These are phyloP conservation scores for Antheraea yamamai DNA, from an alignment of 2,888 invertebrate genomes.

Conservation along the genomic window DNA sequence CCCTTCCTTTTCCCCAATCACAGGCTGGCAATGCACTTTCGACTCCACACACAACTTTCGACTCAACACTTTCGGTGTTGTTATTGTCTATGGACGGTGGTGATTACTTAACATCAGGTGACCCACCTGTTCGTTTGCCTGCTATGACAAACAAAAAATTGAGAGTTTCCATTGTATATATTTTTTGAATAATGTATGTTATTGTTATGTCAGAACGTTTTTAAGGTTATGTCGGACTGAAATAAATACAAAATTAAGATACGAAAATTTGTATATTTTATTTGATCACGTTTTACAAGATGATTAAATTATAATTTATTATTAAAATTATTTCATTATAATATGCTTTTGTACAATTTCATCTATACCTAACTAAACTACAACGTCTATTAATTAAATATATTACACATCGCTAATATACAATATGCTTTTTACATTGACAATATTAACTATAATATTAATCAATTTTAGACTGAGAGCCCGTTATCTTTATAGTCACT, in stretches of 20 bases:
- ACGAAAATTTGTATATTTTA: slow-evolving; percentile 81
- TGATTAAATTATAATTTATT: slow-evolving; percentile 77
- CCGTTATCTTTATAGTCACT: slow-evolving; percentile 18
- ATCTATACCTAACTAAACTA: slow-evolving; percentile 79
- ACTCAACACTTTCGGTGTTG: too few relatives aligned
- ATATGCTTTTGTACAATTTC: slow-evolving; percentile 81
- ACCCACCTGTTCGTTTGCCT: too few relatives aligned
- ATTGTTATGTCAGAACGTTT: slow-evolving; percentile 13
- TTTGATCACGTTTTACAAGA: slow-evolving; percentile 81
- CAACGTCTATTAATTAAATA: slow-evolving; percentile 71
- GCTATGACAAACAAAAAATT: too few relatives aligned
- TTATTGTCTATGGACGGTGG: too few relatives aligned
- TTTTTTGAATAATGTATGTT: not conserved
- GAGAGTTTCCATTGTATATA: too few relatives aligned
- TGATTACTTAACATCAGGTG: too few relatives aligned
- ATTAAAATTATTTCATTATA: slow-evolving; percentile 68
- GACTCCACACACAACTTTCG: too few relatives aligned
- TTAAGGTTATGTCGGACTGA: slow-evolving; percentile 11
- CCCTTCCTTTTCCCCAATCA: too few relatives aligned
- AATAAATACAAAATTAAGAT: slow-evolving; percentile 51
- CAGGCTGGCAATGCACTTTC: too few relatives aligned
- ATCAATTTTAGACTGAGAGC: slow-evolving; percentile 39
- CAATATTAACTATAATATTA: slow-evolving; percentile 59
- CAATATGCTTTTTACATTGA: slow-evolving; percentile 78
- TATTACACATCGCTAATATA: slow-evolving; percentile 77